Percentiles rank a stretch among this genome's conserved stretches.
phyloP scores from a whole-genome alignment of 1,140 invertebrate genomes.

The Lepidurus couesii region DNA sequence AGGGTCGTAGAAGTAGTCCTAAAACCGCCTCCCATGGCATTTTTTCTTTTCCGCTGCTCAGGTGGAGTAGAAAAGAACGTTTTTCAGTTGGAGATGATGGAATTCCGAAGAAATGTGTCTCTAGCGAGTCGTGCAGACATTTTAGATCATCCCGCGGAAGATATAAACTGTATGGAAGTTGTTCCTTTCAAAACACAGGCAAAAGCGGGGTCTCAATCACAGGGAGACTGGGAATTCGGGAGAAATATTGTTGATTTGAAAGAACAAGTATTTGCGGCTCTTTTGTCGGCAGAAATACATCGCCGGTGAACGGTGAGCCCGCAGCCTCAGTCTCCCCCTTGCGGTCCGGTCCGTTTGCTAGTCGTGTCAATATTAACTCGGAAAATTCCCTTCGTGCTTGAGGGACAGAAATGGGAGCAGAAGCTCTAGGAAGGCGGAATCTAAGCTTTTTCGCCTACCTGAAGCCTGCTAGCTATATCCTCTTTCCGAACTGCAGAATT shows the following conservation, averaged over 20 bases:
- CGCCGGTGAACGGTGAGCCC: not conserved
- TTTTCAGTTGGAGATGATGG: not conserved
- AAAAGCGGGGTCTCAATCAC: no score
- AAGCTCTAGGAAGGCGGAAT: not conserved
- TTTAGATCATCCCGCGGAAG: no score
- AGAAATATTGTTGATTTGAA: not conserved
- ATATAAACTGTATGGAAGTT: no score
- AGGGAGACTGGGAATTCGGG: not conserved
- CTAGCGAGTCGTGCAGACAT: no score
- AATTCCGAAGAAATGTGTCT: no score
- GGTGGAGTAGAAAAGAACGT: not conserved
- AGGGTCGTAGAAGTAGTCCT: not conserved
- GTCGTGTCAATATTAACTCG: constrained; percentile 12
- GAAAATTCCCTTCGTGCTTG: not conserved
- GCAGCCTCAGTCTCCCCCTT: not conserved
- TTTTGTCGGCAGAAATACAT: not conserved
- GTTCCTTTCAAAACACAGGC: no score
- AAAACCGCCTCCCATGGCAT: not conserved
- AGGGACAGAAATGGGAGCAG: not conserved
- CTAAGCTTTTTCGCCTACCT: not conserved
- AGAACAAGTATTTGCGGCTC: constrained; percentile 13
- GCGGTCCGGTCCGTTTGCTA: not conserved
- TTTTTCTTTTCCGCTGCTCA: not conserved
- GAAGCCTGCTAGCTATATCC: not conserved
- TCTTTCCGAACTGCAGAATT: not conserved